Percentiles rank a stretch among this genome's conserved stretches.
phyloP scores from a whole-genome alignment of 1,140 invertebrate species.

The Adoxophyes honmai region DNA sequence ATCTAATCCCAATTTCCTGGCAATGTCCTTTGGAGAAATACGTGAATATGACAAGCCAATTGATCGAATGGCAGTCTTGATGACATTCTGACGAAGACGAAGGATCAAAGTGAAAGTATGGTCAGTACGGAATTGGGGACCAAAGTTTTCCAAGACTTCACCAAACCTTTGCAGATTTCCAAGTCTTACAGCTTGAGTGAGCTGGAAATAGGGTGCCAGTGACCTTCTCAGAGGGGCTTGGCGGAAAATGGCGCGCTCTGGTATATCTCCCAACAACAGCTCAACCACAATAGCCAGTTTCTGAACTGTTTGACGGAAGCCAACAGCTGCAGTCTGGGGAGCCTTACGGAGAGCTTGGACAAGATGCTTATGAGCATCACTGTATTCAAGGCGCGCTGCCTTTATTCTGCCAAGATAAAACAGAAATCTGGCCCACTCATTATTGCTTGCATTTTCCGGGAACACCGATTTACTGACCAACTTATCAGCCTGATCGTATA shows the following conservation, averaged over 20 bases:
- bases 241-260: constrained; percentile 93
- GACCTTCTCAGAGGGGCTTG: constrained; percentile 91
- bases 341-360: constrained; percentile 97
- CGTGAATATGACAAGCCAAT: constrained; percentile 98
- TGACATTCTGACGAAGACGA: constrained; percentile 97
- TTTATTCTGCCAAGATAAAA: constrained; percentile 99
- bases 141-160: constrained; percentile 94
- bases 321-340: constrained; percentile 96
- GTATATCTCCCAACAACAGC: constrained; percentile 97
- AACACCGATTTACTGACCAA: constrained; percentile 97
- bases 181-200: constrained; percentile 97
- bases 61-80: constrained; percentile 98
- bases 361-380: constrained; percentile 96
- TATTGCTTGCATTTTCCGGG: constrained; percentile 97
- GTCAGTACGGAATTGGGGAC: constrained; percentile 91
- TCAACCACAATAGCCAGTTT: constrained; percentile 98
- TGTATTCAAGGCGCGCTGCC: constrained; percentile 97
- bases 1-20: constrained; percentile 94
- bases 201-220: constrained; percentile 96
- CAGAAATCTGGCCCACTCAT: constrained; percentile 98
- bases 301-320: constrained; percentile 99
- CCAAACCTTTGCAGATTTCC: constrained; percentile 97
- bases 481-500: constrained; percentile 97
- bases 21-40: constrained; percentile 97
- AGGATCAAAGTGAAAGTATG: constrained; percentile 97